Percentiles rank a stretch among this genome's conserved stretches.
These are phyloP conservation scores for Potorous gilbertii DNA, from an alignment of 2,797 vertebrate genomes.

Conservation along the genomic window DNA sequence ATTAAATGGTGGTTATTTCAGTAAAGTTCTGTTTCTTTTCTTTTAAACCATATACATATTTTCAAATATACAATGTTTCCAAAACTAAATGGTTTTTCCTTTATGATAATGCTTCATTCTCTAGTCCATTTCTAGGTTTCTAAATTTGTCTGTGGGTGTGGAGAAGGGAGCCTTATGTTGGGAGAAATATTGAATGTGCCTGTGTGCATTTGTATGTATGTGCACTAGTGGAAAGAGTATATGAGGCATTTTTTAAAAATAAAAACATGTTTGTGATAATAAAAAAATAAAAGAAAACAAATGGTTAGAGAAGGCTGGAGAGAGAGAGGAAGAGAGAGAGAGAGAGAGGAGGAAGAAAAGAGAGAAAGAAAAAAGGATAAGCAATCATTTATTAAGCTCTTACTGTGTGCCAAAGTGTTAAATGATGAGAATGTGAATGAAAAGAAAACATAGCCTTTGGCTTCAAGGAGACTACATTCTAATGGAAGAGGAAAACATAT, in stretches of 20 bases:
- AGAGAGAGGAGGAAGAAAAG: rapidly evolving
- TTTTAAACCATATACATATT: neutral
- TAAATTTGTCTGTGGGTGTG: neutral
- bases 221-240: neutral
- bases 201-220: neutral
- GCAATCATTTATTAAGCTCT: neutral
- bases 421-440: neutral
- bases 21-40: neutral
- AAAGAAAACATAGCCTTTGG: neutral
- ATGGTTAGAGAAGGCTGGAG: neutral
- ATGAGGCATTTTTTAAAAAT: neutral
- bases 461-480: neutral
- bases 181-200: neutral
- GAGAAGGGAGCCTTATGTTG: neutral
- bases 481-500: neutral
- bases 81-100: neutral
- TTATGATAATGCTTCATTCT: neutral
- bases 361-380: neutral
- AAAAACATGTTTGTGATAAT: neutral
- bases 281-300: neutral
- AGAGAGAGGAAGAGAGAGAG: too few species aligned
- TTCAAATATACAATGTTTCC: neutral
- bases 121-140: neutral
- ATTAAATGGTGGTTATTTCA: conserved; percentile 7
- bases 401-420: neutral